Base-by-base conservation (phyloP, 2,113 vertebrate genomes). In the Seriola dumerili region DNA sequence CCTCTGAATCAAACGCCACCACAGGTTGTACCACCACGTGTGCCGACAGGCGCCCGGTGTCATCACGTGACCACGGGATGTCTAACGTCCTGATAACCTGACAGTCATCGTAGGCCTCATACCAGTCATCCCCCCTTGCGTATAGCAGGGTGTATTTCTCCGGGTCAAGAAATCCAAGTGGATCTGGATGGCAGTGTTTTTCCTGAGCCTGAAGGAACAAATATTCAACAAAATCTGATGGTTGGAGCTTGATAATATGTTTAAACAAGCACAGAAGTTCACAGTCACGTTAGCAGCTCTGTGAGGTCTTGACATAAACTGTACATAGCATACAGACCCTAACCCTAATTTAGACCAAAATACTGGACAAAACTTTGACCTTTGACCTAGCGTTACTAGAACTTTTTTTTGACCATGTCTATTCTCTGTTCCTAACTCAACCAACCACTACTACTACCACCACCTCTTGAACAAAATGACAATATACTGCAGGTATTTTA, bases 21-120 rank as follows among this genome's bases (percentile, higher is more conserved):
- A 68, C 68, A 0, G 87, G 84, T 62, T 89, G 81, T 2, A 95
- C 80, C 44, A 89, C 87, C 4, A 96, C 85, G 19, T 72, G 72
- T 0, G 92, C 90, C 1, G 54, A 88, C 12, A 92, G 85, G 21
- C 62, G 46, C 7, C 86, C 93, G 2, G 78, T 42, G 25, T 62
- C 19, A 6, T 93, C 89, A 72, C 21, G 68, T 13, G 79, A 88
- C 94, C 94, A 95, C 4, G 93, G 91, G 14, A 93, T 88, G 71
- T 95, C 93, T 25, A 96, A 78, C 0, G 95, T 95, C 85, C 89
- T 76, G 73, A 96, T 71, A 14, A 95, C 85, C 86, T 96, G 95
- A 72, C 86, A 94, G 83, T 95, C 92, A 54, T 96, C 95, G 3
- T 94, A 95, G 65, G 94, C 94, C 83, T 96, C 96, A 44, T 93